These are phyloP conservation scores for Vimba vimba DNA, from an alignment of 2,113 vertebrate genomes.

Conservation along the genomic window DNA sequence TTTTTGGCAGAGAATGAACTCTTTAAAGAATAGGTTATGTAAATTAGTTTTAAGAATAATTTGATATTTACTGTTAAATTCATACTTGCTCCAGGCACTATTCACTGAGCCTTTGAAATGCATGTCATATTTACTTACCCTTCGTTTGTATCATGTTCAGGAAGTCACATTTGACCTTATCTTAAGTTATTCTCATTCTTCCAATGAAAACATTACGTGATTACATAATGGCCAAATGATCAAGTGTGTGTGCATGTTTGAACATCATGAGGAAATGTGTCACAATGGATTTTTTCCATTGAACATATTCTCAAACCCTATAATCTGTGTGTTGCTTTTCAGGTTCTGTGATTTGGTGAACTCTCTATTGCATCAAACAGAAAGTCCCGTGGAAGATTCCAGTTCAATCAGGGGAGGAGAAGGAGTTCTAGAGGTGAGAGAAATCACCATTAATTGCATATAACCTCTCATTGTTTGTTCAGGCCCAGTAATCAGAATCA, in stretches of 20 bases:
- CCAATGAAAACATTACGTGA: not conserved
- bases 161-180: not conserved
- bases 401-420: conserved; percentile 60
- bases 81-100: not conserved
- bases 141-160: not conserved
- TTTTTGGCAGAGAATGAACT: not conserved
- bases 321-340: conserved; percentile 8
- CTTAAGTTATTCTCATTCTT: not conserved
- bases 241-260: not conserved
- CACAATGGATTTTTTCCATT: conserved; percentile 1
- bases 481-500: not conserved
- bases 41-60: not conserved
- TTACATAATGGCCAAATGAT: not conserved
- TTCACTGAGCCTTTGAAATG: not conserved
- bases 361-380: conserved; percentile 76
- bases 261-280: not conserved
- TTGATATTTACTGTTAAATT: not conserved
- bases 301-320: not conserved
- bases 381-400: conserved; percentile 59
- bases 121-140: not conserved
- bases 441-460: not conserved
- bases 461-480: not conserved
- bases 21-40: not conserved
- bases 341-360: conserved; percentile 88
- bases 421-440: conserved; percentile 82